Evolutionary conservation across 2,797 vertebrate species (phyloP).

Genomic region (Oryzias dopingdopingensis): DNA sequence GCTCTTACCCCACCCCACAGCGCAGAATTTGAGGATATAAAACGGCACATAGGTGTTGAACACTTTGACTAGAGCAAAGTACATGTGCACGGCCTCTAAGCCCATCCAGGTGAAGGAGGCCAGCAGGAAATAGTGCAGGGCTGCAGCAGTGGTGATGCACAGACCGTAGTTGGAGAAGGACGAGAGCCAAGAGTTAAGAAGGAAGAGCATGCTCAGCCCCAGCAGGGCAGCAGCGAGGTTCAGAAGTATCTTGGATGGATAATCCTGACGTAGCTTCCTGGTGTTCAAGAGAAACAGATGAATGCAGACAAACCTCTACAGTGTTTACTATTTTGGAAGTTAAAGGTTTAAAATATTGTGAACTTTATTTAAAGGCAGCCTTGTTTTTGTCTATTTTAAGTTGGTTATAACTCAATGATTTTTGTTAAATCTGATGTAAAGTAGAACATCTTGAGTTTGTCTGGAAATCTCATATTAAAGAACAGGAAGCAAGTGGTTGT

Average conservation of each 20-base stretch:
- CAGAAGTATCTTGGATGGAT: conserved; percentile 90
- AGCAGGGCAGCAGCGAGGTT: conserved; percentile 83
- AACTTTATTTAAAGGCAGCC: background rate
- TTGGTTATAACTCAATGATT: no score
- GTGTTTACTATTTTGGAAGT: no score
- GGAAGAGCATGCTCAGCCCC: conserved; percentile 83
- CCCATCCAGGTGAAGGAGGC: conserved; percentile 91
- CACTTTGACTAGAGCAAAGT: conserved; percentile 87
- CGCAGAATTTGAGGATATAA: conserved; percentile 87
- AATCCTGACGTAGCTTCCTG: conserved; percentile 83
- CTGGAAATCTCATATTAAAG: background rate
- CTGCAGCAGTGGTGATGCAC: conserved; percentile 76
- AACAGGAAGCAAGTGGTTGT: background rate
- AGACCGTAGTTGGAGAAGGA: conserved; percentile 74
- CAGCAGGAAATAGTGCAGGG: conserved; percentile 88
- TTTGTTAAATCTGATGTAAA: background rate
- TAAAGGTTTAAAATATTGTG: no score
- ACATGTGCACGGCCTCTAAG: conserved; percentile 88
- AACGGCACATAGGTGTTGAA: conserved; percentile 86
- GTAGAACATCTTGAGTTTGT: background rate
- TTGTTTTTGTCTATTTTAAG: no score
- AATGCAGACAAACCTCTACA: background rate
- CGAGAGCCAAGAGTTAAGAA: conserved; percentile 83
- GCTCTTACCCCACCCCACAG: conserved; percentile 87
- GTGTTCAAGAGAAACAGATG: background rate